Evolutionary conservation across 2,888 invertebrate genomes (phyloP).

Genomic region (Leistus spinibarbis): DNA sequence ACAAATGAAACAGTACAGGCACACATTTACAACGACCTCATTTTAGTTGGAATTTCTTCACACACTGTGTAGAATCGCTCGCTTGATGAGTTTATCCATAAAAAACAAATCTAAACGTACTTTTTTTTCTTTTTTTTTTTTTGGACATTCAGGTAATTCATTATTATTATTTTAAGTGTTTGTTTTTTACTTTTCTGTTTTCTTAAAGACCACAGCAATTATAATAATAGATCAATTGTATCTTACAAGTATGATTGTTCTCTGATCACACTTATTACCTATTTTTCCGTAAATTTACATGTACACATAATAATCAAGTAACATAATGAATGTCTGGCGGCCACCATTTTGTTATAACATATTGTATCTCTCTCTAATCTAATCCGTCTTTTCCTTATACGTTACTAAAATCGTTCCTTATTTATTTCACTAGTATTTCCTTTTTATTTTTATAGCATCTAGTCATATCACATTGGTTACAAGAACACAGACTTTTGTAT

Average conservation of each 20-base stretch:
- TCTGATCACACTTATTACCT: constrained; percentile 49
- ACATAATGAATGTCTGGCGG: constrained; percentile 30
- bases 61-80: neutral
- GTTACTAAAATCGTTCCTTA: constrained; percentile 30
- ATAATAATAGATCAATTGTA: constrained; percentile 42
- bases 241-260: constrained; percentile 52
- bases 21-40: constrained; percentile 46
- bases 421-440: constrained; percentile 31
- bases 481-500: constrained; percentile 40
- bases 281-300: constrained; percentile 54
- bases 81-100: neutral
- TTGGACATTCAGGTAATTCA: constrained; percentile 43
- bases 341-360: constrained; percentile 15
- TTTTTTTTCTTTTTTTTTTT: neutral
- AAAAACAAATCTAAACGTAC: neutral
- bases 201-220: constrained; percentile 49
- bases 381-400: constrained; percentile 13
- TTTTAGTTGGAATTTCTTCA: constrained; percentile 33
- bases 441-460: constrained; percentile 28
- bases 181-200: constrained; percentile 28
- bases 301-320: constrained; percentile 43
- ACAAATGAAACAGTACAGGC: constrained; percentile 53
- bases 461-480: constrained; percentile 39
- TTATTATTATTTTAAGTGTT: constrained; percentile 8
- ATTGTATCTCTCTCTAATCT: neutral